A percentile compares a stretch with the other conserved stretches of the same genome.
Evolutionary conservation across 53 echinoderm and acorn worm species (phyloP).

Genomic region (Holothuria scabra): DNA sequence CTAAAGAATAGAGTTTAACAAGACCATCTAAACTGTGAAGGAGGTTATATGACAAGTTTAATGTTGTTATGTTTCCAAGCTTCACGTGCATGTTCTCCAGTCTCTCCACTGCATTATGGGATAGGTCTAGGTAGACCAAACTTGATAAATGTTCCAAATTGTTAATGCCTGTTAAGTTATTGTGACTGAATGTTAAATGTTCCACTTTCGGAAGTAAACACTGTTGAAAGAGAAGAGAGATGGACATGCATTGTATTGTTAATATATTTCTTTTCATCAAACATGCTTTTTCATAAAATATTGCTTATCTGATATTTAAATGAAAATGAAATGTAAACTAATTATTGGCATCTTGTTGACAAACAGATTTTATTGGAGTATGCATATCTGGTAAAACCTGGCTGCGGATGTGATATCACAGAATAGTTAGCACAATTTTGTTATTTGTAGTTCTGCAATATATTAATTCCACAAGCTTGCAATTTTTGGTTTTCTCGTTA

Average conservation of each 20-base stretch:
- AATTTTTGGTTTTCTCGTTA: too few relatives aligned
- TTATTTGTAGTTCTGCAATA: too few relatives aligned
- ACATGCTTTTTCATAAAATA: too few relatives aligned
- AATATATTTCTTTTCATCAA: too few relatives aligned
- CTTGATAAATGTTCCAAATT: constrained; percentile 79
- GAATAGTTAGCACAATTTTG: too few relatives aligned
- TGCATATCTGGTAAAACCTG: too few relatives aligned
- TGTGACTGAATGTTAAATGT: constrained; percentile 86
- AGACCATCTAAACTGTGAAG: constrained; percentile 78
- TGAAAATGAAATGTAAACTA: too few relatives aligned
- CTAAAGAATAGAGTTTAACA: constrained; percentile 89
- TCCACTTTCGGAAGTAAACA: constrained; percentile 76
- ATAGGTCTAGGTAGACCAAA: constrained; percentile 86
- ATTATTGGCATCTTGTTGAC: too few relatives aligned
- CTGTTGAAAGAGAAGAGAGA: constrained; percentile 47
- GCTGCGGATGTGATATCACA: too few relatives aligned
- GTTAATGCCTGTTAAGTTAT: constrained; percentile 65
- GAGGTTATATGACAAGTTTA: constrained; percentile 79
- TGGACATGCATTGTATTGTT: neutral
- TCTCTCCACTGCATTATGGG: constrained; percentile 73
- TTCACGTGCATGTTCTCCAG: constrained; percentile 79
- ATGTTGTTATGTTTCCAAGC: constrained; percentile 89
- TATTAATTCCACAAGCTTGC: too few relatives aligned
- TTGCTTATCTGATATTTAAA: too few relatives aligned
- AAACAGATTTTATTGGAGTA: too few relatives aligned